phyloP scores from a whole-genome alignment of 1,140 invertebrate genomes.

The Drosophila sulfurigaster region DNA sequence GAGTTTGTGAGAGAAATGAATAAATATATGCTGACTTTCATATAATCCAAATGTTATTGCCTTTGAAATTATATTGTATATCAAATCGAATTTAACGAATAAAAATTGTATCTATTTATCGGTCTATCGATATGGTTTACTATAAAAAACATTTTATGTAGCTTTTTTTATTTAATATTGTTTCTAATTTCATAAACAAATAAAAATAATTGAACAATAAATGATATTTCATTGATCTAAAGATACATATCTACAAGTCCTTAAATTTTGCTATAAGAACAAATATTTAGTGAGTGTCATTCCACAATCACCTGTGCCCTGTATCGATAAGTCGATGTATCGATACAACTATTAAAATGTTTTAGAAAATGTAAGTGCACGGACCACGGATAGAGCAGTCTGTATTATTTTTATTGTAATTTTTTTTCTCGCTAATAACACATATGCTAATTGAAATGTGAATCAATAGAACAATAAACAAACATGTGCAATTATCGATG shows the following conservation, averaged over 20 bases:
- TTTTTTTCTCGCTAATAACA: constrained; percentile 16
- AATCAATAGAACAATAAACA: constrained; percentile 14
- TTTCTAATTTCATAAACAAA: too few species aligned
- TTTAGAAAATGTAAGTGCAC: constrained; percentile 38
- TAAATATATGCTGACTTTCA: constrained; percentile 49
- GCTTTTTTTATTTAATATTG: too few species aligned
- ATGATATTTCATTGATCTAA: neutral
- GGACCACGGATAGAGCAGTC: constrained; percentile 20
- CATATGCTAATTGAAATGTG: constrained; percentile 28
- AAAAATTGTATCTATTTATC: neutral
- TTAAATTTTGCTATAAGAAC: neutral
- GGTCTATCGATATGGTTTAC: neutral
- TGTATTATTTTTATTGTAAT: constrained; percentile 40
- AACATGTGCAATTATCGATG: constrained; percentile 32
- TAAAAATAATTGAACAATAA: neutral
- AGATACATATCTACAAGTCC: neutral
- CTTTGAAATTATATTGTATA: neutral
- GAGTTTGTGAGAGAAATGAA: constrained; percentile 68
- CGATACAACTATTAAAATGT: constrained; percentile 33
- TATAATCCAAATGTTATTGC: constrained; percentile 5
- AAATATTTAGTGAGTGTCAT: constrained; percentile 17
- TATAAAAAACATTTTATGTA: neutral
- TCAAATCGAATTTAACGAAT: neutral
- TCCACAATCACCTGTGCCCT: neutral
- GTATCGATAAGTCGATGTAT: neutral